phyloP scores from a whole-genome alignment of 2,797 vertebrate species.

The Clarias fuscus region DNA sequence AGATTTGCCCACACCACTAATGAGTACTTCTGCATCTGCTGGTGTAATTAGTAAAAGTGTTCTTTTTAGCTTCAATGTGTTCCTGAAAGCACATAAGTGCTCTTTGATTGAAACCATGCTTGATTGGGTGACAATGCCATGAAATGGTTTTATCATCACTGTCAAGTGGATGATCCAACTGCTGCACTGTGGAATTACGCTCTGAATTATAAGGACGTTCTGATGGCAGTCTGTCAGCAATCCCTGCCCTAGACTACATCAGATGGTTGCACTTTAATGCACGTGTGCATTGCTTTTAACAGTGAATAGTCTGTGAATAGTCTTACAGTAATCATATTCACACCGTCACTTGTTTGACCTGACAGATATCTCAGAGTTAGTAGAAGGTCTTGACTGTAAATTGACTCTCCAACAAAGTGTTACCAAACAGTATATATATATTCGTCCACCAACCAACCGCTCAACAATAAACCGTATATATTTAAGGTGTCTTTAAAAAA shows the following conservation, averaged over 20 bases:
- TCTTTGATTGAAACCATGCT: constrained; percentile 1
- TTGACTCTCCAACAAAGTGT: neutral
- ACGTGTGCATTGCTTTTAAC: neutral
- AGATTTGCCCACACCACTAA: constrained; percentile 1
- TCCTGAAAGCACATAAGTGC: neutral
- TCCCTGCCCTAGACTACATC: neutral
- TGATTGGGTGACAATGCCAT: neutral
- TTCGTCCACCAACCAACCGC: neutral
- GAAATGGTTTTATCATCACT: neutral
- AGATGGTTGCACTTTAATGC: no score
- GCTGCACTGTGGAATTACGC: neutral
- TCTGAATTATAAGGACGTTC: neutral
- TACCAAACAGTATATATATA: neutral
- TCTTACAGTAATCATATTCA: neutral
- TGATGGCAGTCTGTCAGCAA: neutral
- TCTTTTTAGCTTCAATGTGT: neutral
- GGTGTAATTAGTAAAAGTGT: neutral
- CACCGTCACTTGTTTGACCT: neutral
- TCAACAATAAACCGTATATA: neutral
- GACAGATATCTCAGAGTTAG: neutral
- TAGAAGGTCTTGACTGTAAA: neutral
- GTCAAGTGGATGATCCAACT: neutral
- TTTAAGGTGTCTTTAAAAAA: constrained; percentile 2
- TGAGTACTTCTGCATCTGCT: constrained; percentile 9
- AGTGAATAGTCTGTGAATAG: neutral